Base-by-base conservation (phyloP, 2,888 invertebrate genomes). In the Apamea crenata region DNA sequence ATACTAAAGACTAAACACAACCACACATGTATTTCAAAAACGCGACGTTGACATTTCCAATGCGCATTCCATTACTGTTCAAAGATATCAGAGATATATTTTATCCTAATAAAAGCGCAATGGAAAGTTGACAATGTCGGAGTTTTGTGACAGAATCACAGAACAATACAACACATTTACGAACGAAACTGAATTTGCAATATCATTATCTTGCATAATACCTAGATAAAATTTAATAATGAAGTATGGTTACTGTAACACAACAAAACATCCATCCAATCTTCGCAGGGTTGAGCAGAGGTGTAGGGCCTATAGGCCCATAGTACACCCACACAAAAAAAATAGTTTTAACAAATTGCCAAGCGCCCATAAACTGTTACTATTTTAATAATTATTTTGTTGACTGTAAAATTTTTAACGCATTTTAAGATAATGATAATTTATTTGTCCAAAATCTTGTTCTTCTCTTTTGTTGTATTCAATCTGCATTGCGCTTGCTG, bases 181-280 rank as follows among this genome's bases (percentile, higher is more conserved):
- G 44, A 47, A 61, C 47, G 44, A 73, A 67, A 81, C 78, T 76
- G 56, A 76, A 85, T 36, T 77, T 84, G 68, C 74, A 81, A 72
- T 53, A n/a, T 61, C 0, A 29, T 25, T 18, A 50, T 72, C 0
- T 32, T 25, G 7, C 40, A 6, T 29, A 56, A 1, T n/a, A n/a
- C n/a, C n/a, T n/a, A n/a, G 56, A 50, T 18, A 1, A 7, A 0
- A n/a, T n/a, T n/a, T n/a, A n/a, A 3, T 29, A 25, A 29, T 29
- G 16, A 29, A 3, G 1, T 59, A 73, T 73, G 25, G 50, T 50
- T 77, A 40, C 78, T 36, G 29, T 36, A 36, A 36, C 36, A 5
- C 36, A 4, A 36, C 36, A 36, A 36, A 36, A 2, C 36, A 36
- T 36, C 36, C 2, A 36, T 36, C 36, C 36, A 36, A 36, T 36